Conservation (phyloP, 2,113 vertebrate species). For the Lycaon pictus region DNA sequence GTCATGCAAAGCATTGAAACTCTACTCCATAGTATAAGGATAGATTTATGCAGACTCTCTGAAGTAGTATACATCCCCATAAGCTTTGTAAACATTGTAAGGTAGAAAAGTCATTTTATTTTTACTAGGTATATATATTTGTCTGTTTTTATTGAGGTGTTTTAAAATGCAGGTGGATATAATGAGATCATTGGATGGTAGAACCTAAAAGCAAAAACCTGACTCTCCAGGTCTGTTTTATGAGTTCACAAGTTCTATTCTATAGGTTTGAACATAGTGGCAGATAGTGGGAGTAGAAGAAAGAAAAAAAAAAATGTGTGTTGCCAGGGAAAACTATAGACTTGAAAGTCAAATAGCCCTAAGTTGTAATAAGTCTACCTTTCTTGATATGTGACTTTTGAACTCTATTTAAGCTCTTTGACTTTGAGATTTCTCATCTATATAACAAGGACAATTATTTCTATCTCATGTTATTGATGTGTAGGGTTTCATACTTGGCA, state of each 20-base stretch:
- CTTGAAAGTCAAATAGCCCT: neutral
- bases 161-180: neutral
- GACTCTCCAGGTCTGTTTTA: neutral
- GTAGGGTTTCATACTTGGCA: constrained; percentile 27
- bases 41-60: neutral
- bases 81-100: neutral
- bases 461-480: constrained; percentile 8
- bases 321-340: neutral
- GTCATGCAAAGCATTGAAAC: neutral
- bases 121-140: neutral
- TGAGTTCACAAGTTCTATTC: neutral
- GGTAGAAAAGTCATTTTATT: neutral
- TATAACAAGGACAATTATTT: constrained; percentile 48
- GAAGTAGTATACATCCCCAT: neutral
- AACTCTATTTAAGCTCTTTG: constrained; percentile 16
- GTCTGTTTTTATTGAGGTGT: neutral
- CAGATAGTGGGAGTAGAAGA: neutral
- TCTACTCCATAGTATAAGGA: neutral
- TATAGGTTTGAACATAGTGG: neutral
- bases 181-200: neutral
- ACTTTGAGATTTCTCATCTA: constrained; percentile 44
- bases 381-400: constrained; percentile 14
- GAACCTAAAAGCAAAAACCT: constrained; percentile 24
- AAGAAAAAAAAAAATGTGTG: neutral
- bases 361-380: neutral